Percentiles rank a stretch among this genome's conserved stretches.
phyloP scores from a whole-genome alignment of 2,113 vertebrate genomes.

The Varanus komodoensis region DNA sequence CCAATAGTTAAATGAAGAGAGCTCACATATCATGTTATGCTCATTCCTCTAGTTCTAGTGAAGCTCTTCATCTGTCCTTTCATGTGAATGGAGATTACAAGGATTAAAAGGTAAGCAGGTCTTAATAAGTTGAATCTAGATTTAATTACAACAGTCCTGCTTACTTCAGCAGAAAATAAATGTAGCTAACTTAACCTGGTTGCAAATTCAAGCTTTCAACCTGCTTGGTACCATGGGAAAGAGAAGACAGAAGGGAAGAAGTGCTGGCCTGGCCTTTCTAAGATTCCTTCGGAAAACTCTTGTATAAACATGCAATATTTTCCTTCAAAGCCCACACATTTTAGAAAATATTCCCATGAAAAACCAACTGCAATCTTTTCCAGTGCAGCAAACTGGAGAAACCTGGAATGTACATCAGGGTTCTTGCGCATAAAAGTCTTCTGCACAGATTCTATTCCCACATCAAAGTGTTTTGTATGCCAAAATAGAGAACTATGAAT shows the following conservation, averaged over 20 bases:
- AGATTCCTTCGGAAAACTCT: not conserved
- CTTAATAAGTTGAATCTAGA: not conserved
- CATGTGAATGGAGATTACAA: constrained; percentile 10
- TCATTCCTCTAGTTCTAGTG: not conserved
- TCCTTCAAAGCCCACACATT: not conserved
- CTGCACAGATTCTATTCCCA: not conserved
- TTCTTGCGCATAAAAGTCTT: not conserved
- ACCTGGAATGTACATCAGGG: not conserved
- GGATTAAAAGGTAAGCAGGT: not conserved
- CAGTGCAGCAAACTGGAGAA: not conserved
- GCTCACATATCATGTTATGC: not conserved
- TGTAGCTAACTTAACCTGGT: too few species aligned
- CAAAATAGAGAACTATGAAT: not conserved
- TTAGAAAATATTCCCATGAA: not conserved
- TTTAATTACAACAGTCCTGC: not conserved
- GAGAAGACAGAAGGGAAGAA: not conserved
- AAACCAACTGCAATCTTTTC: not conserved
- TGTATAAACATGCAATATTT: not conserved
- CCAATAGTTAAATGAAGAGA: not conserved
- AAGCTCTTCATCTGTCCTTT: not conserved
- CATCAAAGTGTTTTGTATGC: not conserved
- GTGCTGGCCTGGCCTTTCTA: not conserved
- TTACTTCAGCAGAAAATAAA: too few species aligned
- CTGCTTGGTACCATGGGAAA: too few species aligned
- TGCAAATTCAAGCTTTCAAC: too few species aligned